These are phyloP conservation scores for Hypselothyrea guttata DNA, from an alignment of 2,888 invertebrate species.

Conservation along the genomic window DNA sequence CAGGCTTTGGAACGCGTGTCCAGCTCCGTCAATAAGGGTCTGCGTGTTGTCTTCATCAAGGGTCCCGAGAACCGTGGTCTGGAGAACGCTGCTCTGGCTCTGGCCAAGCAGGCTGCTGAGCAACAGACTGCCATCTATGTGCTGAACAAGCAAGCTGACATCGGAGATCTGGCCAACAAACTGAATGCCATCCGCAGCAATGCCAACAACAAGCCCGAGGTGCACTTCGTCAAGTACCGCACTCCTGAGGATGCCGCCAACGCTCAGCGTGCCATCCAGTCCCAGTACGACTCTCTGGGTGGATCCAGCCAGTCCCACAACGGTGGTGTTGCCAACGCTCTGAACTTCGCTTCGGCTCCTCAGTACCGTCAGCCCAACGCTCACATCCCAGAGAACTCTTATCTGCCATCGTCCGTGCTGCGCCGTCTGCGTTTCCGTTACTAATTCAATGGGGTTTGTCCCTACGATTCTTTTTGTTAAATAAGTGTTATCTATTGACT, in stretches of 20 bases:
- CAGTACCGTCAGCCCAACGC: conserved; percentile 47
- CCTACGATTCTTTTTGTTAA: conserved; percentile 40
- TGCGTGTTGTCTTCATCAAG: conserved; percentile 80
- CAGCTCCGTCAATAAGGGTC: conserved; percentile 67
- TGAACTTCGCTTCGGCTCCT: conserved; percentile 73
- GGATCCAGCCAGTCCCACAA: conserved; percentile 65
- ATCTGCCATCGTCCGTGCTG: conserved; percentile 72
- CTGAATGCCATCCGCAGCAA: conserved; percentile 66
- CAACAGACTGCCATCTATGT: conserved; percentile 81
- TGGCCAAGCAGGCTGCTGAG: conserved; percentile 79
- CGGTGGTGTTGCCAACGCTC: conserved; percentile 72
- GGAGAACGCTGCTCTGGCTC: conserved; percentile 75
- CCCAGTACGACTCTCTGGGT: conserved; percentile 74
- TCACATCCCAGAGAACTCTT: conserved; percentile 65
- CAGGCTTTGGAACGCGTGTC: conserved; percentile 53
- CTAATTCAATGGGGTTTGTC: conserved; percentile 27
- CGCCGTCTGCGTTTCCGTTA: conserved; percentile 68
- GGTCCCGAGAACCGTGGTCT: conserved; percentile 79
- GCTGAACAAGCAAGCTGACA: conserved; percentile 77
- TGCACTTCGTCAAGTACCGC: conserved; percentile 80
- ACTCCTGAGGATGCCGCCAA: conserved; percentile 79
- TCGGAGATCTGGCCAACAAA: conserved; percentile 69
- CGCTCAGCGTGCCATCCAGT: conserved; percentile 78
- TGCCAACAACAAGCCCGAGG: conserved; percentile 79
- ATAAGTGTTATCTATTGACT: conserved; percentile 63